Base-by-base conservation (phyloP, 2,797 vertebrate genomes). In the Hipposideros larvatus region DNA sequence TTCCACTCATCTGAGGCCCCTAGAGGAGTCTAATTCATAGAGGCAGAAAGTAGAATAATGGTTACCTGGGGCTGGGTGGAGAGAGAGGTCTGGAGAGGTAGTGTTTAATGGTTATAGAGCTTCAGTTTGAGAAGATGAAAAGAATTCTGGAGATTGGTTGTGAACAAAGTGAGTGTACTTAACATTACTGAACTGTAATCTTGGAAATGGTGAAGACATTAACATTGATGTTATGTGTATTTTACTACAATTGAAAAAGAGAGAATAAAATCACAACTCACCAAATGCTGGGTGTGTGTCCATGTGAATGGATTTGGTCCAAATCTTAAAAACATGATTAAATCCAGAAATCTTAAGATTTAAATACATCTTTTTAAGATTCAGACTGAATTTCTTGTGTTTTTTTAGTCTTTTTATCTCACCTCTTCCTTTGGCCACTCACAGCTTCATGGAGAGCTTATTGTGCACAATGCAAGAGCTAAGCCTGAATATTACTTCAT, bases 401-500 rank as follows among this genome's bases (percentile, higher is more conserved):
- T 13, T 16, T 37, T 91, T 71, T 2, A 18, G 43, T 48, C 13
- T 37, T 43, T 71, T 65, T 10, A 34, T 74, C 43, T 79, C 8
- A 37, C 7, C 31, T 66, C 15, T 59, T 55, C 2, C 22, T 48
- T 14, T 26, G 26, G 51, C 28, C 48, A n/a, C 65, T 63, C 6
- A 37, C 22, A 22, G 22, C 21, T 89, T 66, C 41, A 0, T 0
- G 22, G 18, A 21, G n/a, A 51, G 14, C 1, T 13, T 15, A 4
- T 48, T 2, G 3, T 28, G 2, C 15, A 11, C 7, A 6, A 34
- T 0, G 13, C 2, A 46, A 11, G 37, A 61, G 65, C 19, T 57
- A 0, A 9, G 22, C 43, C 2, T 13, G 34, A 46, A 7, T 4
- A 11, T 37, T 1, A n/a, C 6, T 24, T 83, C 14, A 24, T 0